Evolutionary conservation across 2,797 vertebrate genomes (phyloP).

Genomic region (Nannoperca obscura): DNA sequence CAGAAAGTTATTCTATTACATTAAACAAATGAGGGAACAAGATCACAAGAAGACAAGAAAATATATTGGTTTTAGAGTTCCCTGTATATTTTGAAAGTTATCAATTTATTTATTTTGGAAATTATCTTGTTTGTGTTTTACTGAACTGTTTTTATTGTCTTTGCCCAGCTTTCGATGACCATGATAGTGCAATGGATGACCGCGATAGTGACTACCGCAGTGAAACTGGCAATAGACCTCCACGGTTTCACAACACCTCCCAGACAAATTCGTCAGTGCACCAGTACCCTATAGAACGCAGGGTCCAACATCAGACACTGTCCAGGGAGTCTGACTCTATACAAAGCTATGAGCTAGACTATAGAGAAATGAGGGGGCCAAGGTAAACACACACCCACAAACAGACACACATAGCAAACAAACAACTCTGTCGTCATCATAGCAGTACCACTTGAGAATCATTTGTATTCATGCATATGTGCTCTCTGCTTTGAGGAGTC

Average conservation of each 20-base stretch:
- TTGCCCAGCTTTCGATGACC: constrained; percentile 91
- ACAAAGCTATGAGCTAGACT: constrained; percentile 89
- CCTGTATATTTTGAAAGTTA: background rate
- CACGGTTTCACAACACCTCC: constrained; percentile 88
- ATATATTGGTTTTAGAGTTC: background rate
- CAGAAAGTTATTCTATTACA: background rate
- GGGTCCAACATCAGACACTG: constrained; percentile 83
- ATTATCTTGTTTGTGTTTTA: background rate
- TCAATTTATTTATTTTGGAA: background rate
- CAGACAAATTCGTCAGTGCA: constrained; percentile 94
- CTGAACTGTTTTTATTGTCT: constrained; percentile 35
- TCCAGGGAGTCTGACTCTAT: constrained; percentile 86
- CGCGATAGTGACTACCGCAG: constrained; percentile 95
- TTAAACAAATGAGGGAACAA: background rate
- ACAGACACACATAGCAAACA: background rate
- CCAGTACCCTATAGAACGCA: constrained; percentile 90
- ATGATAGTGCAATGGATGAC: constrained; percentile 94
- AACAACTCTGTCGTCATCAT: background rate
- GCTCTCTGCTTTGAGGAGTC: background rate
- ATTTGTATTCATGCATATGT: background rate
- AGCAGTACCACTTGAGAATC: background rate
- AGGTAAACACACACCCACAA: constrained; percentile 82
- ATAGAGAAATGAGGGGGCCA: constrained; percentile 82
- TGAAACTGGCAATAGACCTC: constrained; percentile 91
- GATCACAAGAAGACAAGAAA: background rate